phyloP scores from a whole-genome alignment of 2,113 vertebrate species.

The Ancistrus triradiatus region DNA sequence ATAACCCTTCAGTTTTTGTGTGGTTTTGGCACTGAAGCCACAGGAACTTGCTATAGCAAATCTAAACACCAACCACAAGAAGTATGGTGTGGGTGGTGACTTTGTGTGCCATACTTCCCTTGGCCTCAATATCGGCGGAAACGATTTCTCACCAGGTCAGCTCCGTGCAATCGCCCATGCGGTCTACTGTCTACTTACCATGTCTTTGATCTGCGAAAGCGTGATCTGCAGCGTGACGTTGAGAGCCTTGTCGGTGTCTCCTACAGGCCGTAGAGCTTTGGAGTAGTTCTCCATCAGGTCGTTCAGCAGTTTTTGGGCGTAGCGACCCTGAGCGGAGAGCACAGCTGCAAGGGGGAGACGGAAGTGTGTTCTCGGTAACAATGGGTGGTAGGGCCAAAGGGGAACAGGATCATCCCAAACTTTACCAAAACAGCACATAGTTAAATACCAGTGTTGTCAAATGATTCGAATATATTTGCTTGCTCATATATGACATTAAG shows the following conservation, averaged over 20 bases:
- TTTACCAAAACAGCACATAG: not conserved
- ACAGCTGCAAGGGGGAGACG: conserved; percentile 61
- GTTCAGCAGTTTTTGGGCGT: conserved; percentile 86
- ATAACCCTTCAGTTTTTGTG: conserved; percentile 1
- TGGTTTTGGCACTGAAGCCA: conserved; percentile 3
- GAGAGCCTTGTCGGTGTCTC: conserved; percentile 88
- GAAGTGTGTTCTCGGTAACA: too few species aligned
- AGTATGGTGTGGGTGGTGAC: conserved; percentile 7
- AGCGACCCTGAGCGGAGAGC: conserved; percentile 84
- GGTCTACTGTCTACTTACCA: conserved; percentile 72
- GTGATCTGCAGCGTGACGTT: conserved; percentile 96
- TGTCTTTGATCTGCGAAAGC: conserved; percentile 96
- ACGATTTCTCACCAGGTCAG: not conserved
- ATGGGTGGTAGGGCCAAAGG: not conserved
- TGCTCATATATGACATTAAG: too few species aligned
- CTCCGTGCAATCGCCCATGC: not conserved
- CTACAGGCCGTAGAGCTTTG: conserved; percentile 86
- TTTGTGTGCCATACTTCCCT: not conserved
- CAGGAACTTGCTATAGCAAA: not conserved
- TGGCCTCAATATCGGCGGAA: conserved; percentile 23
- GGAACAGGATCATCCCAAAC: too few species aligned
- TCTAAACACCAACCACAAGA: conserved; percentile 28
- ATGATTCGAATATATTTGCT: too few species aligned
- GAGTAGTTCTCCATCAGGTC: conserved; percentile 90
- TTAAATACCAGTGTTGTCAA: too few species aligned